Evolutionary conservation across 2,888 invertebrate genomes (phyloP).

Genomic region (Choristoneura rosaceana): DNA sequence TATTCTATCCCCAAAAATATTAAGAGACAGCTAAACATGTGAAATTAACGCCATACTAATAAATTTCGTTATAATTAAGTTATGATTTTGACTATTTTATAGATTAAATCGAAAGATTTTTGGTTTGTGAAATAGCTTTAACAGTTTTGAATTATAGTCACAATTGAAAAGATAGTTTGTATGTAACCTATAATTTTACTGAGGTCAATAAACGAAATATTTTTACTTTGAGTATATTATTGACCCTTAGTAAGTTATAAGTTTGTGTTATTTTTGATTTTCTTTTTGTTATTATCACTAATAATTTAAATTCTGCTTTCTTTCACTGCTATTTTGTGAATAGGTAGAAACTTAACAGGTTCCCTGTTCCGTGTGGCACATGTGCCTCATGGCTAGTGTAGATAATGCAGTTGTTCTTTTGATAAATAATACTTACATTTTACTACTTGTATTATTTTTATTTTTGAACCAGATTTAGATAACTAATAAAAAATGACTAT

Average conservation of each 20-base stretch:
- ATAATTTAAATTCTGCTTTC: background rate
- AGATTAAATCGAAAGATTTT: conserved; percentile 7
- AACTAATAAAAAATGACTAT: too few relatives aligned
- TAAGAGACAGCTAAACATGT: background rate
- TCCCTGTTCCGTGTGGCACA: too few relatives aligned
- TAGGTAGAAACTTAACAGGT: too few relatives aligned
- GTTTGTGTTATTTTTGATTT: too few relatives aligned
- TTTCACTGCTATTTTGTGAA: background rate
- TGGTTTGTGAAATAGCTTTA: conserved; percentile 14
- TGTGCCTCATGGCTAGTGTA: too few relatives aligned
- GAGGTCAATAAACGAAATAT: conserved; percentile 34
- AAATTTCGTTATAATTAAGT: background rate
- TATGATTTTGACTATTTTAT: background rate
- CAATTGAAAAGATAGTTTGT: conserved; percentile 11
- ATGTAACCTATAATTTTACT: conserved; percentile 23
- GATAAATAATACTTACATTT: too few relatives aligned
- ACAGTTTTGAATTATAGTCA: conserved; percentile 20
- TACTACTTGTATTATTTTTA: too few relatives aligned
- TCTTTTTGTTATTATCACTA: too few relatives aligned
- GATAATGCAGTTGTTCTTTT: too few relatives aligned
- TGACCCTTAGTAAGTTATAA: background rate
- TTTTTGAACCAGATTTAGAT: too few relatives aligned
- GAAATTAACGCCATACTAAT: background rate
- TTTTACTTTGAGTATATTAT: conserved; percentile 22
- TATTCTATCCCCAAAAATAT: background rate